Evolutionary conservation across 2,113 vertebrate species (phyloP), one percentile per base, ranked within the genome.

Genomic region (Cebidichthys violaceus): DNA sequence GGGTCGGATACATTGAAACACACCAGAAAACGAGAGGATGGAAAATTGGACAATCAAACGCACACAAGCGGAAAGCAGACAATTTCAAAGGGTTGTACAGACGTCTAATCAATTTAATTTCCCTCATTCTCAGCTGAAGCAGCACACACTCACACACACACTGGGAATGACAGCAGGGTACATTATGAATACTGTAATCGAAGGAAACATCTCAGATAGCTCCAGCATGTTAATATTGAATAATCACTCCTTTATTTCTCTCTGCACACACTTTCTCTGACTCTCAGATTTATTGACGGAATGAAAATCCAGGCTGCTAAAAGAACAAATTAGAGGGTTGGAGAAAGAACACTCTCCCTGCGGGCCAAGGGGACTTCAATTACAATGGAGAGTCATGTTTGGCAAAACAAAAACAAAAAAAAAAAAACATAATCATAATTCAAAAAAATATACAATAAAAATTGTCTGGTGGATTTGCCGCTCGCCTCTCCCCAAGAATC

Each of bases 321-420:
- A 91, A 86, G 80, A 95, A 93, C 92, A 94, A 95, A 95, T 95
- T 92, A 94, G 84, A 84, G 82, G 87, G 50, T 54, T 83, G 86
- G 79, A 79, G 88, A 88, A 86, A 88, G 84, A 87, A 81, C 75
- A 87, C 67, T 78, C 88, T 74, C 87, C 91, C 90, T 75, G 57
- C 41, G 37, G 92, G 50, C 84, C 61, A 60, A 90, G 37, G 71
- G 66, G 83, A 90, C 90, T 93, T 93, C 93, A 94, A 94, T 95
- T 95, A 95, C 91, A 91, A 91, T 71, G 41, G 64, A 92, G 87
- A 85, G 89, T 37, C 29, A 20, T 90, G 91, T 93, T 93, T 90
- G 85, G 85, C 57, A 78, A 77, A 88, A 81, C 68, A 82, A 88
- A 81, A 70, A 82, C 2, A 0, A 85, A 87, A 89, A 73, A 90